Evolutionary conservation across 2,797 vertebrate genomes (phyloP).

Genomic region (Arrhamphus sclerolepis): DNA sequence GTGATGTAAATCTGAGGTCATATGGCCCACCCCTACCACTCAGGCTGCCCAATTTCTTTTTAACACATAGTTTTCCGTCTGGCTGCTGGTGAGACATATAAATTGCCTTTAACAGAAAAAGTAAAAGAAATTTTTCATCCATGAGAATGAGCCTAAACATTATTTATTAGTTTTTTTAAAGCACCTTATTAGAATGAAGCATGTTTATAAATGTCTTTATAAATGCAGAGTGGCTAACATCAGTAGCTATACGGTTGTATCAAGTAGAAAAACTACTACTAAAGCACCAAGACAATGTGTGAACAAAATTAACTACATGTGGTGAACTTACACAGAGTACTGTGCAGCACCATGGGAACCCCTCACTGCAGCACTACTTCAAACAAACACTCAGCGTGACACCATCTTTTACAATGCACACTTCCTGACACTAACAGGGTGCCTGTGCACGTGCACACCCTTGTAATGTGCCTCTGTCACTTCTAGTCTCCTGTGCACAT

Average conservation of each 20-base stretch:
- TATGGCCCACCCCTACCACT: background rate
- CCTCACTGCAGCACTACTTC: conserved; percentile 62
- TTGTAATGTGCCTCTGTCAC: conserved; percentile 50
- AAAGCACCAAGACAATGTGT: conserved; percentile 58
- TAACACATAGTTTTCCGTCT: background rate
- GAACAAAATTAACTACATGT: conserved; percentile 62
- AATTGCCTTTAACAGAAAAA: too few species aligned
- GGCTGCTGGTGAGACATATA: background rate
- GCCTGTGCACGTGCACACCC: conserved; percentile 42
- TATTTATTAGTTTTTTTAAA: too few species aligned
- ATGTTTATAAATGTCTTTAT: conserved; percentile 4
- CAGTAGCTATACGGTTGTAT: conserved; percentile 43
- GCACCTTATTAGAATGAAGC: background rate
- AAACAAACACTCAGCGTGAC: conserved; percentile 68
- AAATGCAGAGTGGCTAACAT: conserved; percentile 7
- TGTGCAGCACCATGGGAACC: conserved; percentile 59
- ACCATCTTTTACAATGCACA: conserved; percentile 68
- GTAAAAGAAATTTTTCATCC: background rate
- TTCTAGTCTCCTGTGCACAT: conserved; percentile 74
- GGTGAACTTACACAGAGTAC: conserved; percentile 48
- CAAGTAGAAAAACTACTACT: conserved; percentile 52
- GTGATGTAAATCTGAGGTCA: too few species aligned
- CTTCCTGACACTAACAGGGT: conserved; percentile 78
- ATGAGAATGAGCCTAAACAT: background rate
- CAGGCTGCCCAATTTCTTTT: background rate